Conservation (phyloP, 2,888 invertebrate genomes). For the Orthosia gracilis region DNA sequence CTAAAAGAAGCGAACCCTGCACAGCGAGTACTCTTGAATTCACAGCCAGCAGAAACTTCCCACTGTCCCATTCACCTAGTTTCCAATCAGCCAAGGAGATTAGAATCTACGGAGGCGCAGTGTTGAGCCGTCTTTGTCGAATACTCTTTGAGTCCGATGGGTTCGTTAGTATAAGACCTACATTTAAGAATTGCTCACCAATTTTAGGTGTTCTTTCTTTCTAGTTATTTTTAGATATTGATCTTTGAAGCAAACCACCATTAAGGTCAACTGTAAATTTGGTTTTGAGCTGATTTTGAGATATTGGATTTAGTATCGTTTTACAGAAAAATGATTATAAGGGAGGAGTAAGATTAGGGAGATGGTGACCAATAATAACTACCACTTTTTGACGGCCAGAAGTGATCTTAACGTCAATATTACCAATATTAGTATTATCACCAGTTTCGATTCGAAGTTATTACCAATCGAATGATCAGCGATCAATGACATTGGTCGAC, state of each 20-base stretch:
- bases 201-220: neutral
- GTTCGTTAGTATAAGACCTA: conserved; percentile 36
- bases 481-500: no score
- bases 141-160: conserved; percentile 27
- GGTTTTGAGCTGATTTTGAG: neutral
- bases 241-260: no score
- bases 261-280: neutral
- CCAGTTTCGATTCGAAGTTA: no score
- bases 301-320: no score
- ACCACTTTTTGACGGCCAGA: no score
- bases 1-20: neutral
- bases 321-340: no score
- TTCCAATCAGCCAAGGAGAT: conserved; percentile 31
- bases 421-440: no score
- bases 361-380: no score
- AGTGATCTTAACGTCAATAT: no score
- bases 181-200: conserved; percentile 6
- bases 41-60: neutral
- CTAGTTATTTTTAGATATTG: neutral
- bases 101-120: conserved; percentile 30
- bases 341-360: no score
- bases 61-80: neutral
- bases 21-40: neutral
- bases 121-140: neutral
- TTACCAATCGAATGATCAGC: no score